Evolutionary conservation across 2,113 vertebrate genomes (phyloP).

Genomic region (Dolichotis patagonum): DNA sequence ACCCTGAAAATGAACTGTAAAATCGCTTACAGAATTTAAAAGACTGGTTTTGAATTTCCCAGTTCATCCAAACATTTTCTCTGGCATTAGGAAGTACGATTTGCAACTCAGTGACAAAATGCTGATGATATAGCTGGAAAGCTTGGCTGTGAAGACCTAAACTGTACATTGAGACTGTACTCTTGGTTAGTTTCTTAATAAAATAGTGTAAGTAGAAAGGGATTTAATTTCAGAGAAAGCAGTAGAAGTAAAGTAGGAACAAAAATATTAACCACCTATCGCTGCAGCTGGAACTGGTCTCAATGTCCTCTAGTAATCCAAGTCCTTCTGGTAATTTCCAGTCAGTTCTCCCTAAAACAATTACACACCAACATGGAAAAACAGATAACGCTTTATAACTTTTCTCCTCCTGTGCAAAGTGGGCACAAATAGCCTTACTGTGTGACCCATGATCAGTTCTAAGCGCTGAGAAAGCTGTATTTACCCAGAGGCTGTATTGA

Average conservation of each 20-base stretch:
- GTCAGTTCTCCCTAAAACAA: background rate
- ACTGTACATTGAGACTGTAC: slow-evolving; percentile 54
- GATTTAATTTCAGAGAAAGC: background rate
- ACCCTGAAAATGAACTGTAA: background rate
- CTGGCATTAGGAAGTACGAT: background rate
- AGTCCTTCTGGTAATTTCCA: background rate
- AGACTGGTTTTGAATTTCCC: slow-evolving; percentile 17
- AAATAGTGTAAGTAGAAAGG: background rate
- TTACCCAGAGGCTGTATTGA: background rate
- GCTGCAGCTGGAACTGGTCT: background rate
- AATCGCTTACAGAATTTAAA: slow-evolving; percentile 47
- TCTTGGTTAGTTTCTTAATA: slow-evolving; percentile 47
- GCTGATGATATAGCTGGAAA: slow-evolving; percentile 54
- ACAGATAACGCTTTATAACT: background rate
- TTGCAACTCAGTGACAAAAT: slow-evolving; percentile 38
- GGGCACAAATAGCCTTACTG: background rate
- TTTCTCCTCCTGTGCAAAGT: background rate
- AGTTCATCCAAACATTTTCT: background rate
- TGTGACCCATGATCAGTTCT: background rate
- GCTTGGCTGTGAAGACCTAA: background rate
- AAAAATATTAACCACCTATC: background rate
- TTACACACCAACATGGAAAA: background rate
- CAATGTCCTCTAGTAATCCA: background rate
- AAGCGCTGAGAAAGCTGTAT: background rate
- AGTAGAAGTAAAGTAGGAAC: background rate